Conservation (phyloP, 2,113 vertebrate genomes). For the Aptenodytes forsteri region DNA sequence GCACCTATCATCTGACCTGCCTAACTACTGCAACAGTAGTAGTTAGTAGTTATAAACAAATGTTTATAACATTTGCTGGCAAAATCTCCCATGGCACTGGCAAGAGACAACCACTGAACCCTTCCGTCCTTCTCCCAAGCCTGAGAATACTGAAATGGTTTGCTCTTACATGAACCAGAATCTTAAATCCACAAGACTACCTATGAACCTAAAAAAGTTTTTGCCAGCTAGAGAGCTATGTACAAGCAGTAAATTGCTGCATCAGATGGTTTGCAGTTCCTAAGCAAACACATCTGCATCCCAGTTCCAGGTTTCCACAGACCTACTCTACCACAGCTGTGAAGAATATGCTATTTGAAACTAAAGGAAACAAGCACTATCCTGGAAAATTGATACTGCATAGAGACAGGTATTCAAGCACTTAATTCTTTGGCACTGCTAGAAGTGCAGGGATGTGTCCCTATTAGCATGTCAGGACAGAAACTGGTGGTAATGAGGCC, state of each 20-base stretch:
- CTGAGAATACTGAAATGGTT: not conserved
- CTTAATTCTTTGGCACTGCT: not conserved
- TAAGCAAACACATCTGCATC: not conserved
- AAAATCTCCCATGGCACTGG: not conserved
- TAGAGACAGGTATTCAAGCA: constrained; percentile 5
- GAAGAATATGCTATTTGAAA: not conserved
- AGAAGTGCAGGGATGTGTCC: not conserved
- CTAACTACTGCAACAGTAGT: not conserved
- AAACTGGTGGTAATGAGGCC: not conserved
- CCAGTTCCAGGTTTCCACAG: not conserved
- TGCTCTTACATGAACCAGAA: not conserved
- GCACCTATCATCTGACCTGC: not conserved
- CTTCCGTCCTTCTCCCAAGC: not conserved
- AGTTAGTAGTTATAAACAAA: too few relatives aligned
- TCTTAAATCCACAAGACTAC: not conserved
- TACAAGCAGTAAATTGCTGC: not conserved
- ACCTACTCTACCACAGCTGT: not conserved
- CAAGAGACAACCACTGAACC: not conserved
- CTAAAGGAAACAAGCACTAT: not conserved
- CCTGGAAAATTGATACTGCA: not conserved
- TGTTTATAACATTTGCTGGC: not conserved
- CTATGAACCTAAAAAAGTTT: not conserved
- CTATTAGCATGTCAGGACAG: not conserved
- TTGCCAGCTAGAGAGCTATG: not conserved
- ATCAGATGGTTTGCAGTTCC: not conserved